Evolutionary conservation across 2,113 vertebrate species (phyloP).

Genomic region (Megaleporinus macrocephalus): DNA sequence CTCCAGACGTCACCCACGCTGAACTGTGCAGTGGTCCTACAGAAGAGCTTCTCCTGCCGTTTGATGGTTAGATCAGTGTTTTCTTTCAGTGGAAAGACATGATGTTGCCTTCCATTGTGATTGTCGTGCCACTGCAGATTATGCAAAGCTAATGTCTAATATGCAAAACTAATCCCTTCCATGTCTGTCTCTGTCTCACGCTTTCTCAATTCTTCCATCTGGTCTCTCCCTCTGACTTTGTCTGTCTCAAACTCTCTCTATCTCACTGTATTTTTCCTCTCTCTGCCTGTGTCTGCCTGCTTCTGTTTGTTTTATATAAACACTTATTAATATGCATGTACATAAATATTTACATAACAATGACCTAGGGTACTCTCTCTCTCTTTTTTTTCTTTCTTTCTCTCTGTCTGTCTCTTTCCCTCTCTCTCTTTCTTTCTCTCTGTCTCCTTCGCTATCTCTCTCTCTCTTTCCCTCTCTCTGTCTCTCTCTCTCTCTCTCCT

Average conservation of each 20-base stretch:
- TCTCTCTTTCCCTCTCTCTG: no score
- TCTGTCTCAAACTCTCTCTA: no score
- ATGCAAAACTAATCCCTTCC: background rate
- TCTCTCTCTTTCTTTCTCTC: background rate
- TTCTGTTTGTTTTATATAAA: background rate
- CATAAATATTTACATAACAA: no score
- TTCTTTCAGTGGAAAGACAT: background rate
- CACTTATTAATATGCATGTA: no score
- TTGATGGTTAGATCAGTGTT: slow-evolving; percentile 79
- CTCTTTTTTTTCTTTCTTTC: background rate
- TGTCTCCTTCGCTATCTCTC: no score
- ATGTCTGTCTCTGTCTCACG: background rate
- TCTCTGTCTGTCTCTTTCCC: no score
- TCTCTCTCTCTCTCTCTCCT: background rate
- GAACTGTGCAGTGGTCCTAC: slow-evolving; percentile 73
- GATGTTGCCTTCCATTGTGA: background rate
- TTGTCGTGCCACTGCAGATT: background rate
- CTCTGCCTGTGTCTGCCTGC: background rate
- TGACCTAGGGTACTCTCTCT: background rate
- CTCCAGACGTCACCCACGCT: slow-evolving; percentile 80
- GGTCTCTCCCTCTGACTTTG: background rate
- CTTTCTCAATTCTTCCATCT: background rate
- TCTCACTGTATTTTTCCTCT: background rate
- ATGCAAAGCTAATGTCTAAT: slow-evolving; percentile 9
- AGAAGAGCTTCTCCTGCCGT: slow-evolving; percentile 75